phyloP scores from a whole-genome alignment of 1,140 invertebrate species.

The Ptiloglossa arizonensis region DNA sequence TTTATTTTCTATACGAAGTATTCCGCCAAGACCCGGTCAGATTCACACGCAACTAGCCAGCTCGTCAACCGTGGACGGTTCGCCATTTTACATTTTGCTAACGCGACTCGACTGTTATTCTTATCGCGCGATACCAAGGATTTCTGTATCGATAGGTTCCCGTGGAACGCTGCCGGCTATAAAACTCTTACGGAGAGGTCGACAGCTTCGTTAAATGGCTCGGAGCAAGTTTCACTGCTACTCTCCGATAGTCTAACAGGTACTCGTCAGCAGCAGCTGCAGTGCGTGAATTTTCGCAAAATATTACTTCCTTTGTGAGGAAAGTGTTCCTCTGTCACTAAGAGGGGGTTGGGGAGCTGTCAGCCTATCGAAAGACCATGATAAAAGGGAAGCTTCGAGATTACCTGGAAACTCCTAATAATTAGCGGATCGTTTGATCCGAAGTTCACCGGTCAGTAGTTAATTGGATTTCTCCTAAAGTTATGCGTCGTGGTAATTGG shows the following conservation, averaged over 20 bases:
- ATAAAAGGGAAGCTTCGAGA: no score
- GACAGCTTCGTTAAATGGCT: constrained; percentile 58
- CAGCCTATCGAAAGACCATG: background rate
- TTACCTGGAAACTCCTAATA: background rate
- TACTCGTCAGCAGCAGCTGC: constrained; percentile 31
- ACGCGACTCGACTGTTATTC: constrained; percentile 53
- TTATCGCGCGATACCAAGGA: constrained; percentile 50
- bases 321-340: background rate
- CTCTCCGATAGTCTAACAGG: background rate
- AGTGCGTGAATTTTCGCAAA: constrained; percentile 52
- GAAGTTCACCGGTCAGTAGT: background rate
- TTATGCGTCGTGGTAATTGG: background rate
- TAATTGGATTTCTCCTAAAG: background rate
- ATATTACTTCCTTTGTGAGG: constrained; percentile 57
- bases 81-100: constrained; percentile 57
- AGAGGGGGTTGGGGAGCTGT: background rate
- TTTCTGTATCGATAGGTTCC: background rate
- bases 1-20: background rate
- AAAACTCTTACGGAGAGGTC: constrained; percentile 55
- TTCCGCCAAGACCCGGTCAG: background rate
- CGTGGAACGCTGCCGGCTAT: constrained; percentile 40
- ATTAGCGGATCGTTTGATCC: background rate
- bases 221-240: constrained; percentile 56
- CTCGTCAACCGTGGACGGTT: constrained; percentile 51
- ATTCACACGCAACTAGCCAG: constrained; percentile 16